Evolutionary conservation across 2,113 vertebrate genomes (phyloP), one percentile per base, ranked within the genome.

Genomic region (Amazona vittata): DNA sequence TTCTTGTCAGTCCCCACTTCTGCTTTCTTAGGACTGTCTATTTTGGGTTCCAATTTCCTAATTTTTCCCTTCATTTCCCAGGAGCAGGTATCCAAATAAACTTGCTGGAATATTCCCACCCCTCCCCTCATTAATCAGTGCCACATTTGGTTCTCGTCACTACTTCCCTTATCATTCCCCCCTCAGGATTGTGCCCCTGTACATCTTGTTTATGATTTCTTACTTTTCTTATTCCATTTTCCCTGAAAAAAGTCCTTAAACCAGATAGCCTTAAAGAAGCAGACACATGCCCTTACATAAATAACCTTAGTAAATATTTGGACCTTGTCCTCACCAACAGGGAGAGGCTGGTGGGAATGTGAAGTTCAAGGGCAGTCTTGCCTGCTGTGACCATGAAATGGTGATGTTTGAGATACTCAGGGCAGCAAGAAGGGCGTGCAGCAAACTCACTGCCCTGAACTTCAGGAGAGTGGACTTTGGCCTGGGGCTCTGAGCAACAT

Each of bases 111-210:
- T 20, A 24, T 21, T 70, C 13, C 26, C 47, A 73, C 8, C 26
- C 4, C 0, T 57, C 55, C 5, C 6, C 25, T n/a, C 9, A 60
- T 28, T 41, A 70, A n/a, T 22, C 16, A 28, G 3, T 12, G 12
- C 22, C 16, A 39, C 3, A 7, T 67, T 28, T 43, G 20, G 12
- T 57, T 85, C 44, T 50, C 22, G 62, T 18, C 29, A 43, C 21
- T 0, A 0, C 21, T 15, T 10, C 50, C 22, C 5, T 63, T 49
- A 76, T 4, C 0, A 1, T 20, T 81, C 9, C 33, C 60, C 60
- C 29, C 25, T 22, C 24, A 5, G 11, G 24, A 67, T 9, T 82
- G 33, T 17, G 44, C 39, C 37, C 17, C 33, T n/a, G 15, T 24
- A 52, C 0, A 0, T 8, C 57, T 70, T 62, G 6, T 57, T 88